Percentiles rank a stretch among this genome's conserved stretches.
Conservation (phyloP, 2,888 invertebrate species). For the Eueremaeus valkanovi region DNA sequence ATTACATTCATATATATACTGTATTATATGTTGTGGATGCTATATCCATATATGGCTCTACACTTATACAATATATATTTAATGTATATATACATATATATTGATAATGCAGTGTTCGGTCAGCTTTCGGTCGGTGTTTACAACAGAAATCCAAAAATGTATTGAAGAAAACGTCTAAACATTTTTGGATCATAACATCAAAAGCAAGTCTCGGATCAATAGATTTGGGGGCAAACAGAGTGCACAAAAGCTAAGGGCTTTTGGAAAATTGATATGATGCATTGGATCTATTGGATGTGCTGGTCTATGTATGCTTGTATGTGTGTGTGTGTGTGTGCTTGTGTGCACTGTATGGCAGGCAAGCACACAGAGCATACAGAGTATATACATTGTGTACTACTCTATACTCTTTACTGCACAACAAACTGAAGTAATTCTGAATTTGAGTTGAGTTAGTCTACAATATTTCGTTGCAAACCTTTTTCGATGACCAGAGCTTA, state of each 20-base stretch:
- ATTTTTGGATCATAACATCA: constrained; percentile 21
- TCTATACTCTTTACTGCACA: constrained; percentile 9
- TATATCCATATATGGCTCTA: constrained; percentile 7
- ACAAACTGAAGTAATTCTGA: too few species aligned
- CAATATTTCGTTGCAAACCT: background rate
- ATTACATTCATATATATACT: constrained; percentile 27
- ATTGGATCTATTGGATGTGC: too few species aligned
- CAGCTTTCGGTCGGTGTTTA: constrained; percentile 10
- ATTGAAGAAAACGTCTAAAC: constrained; percentile 29
- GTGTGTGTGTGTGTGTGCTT: background rate
- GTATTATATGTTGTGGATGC: constrained; percentile 1
- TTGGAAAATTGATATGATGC: constrained; percentile 32
- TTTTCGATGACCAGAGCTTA: constrained; percentile 30
- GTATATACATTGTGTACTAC: constrained; percentile 28
- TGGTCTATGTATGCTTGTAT: too few species aligned
- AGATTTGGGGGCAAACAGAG: constrained; percentile 10
- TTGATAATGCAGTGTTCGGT: constrained; percentile 3
- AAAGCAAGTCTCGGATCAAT: constrained; percentile 26
- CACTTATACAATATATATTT: too few species aligned
- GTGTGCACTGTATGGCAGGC: background rate
- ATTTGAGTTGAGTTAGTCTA: constrained; percentile 9
- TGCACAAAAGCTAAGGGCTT: constrained; percentile 34
- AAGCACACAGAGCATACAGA: too few species aligned
- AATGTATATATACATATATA: constrained; percentile 18
- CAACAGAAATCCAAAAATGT: constrained; percentile 18